These are phyloP conservation scores for Centroberyx gerrardi DNA, from an alignment of 2,797 vertebrate species.

Conservation along the genomic window DNA sequence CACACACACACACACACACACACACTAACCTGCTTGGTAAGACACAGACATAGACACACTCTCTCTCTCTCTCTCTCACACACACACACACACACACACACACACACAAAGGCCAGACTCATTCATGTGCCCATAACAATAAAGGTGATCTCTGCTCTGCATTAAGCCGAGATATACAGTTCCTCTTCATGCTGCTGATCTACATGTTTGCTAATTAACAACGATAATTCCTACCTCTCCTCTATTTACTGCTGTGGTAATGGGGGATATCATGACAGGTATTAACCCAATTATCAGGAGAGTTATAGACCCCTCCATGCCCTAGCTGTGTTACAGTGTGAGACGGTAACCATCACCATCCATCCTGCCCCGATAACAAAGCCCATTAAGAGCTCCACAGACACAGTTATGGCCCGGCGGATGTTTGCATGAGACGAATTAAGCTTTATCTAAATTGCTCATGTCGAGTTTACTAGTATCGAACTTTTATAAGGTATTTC, in stretches of 20 bases:
- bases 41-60: conserved; percentile 5
- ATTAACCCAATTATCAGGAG: conserved; percentile 81
- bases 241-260: conserved; percentile 75
- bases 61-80: not conserved
- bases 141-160: conserved; percentile 61
- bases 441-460: conserved; percentile 59
- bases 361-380: conserved; percentile 71
- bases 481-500: conserved; percentile 46
- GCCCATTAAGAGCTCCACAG: conserved; percentile 55
- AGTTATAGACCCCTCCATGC: conserved; percentile 68
- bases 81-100: conserved; percentile 15
- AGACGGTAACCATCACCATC: conserved; percentile 68
- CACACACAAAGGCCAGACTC: conserved; percentile 24
- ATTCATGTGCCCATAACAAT: conserved; percentile 55
- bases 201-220: conserved; percentile 73
- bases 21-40: conserved; percentile 7
- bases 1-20: conserved; percentile 37
- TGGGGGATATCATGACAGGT: conserved; percentile 78
- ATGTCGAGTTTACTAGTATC: conserved; percentile 41
- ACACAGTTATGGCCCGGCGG: conserved; percentile 48
- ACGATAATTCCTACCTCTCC: conserved; percentile 63
- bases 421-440: conserved; percentile 57
- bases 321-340: conserved; percentile 61
- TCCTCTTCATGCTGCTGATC: conserved; percentile 63
- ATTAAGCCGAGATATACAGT: conserved; percentile 66